phyloP scores from a whole-genome alignment of 2,113 vertebrate species.

The Strigops habroptila region DNA sequence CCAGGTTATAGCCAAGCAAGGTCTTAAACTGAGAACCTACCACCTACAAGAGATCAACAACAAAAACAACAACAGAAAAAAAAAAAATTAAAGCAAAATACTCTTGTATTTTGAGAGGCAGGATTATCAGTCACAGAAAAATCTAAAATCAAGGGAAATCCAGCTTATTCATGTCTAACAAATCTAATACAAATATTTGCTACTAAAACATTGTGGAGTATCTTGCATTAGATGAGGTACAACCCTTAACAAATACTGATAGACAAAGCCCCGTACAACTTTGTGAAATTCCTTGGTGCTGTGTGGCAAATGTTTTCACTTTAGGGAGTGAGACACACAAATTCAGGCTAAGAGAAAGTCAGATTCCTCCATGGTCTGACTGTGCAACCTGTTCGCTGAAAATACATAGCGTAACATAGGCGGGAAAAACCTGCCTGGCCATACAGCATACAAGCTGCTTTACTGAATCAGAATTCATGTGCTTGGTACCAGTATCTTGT shows the following conservation, averaged over 20 bases:
- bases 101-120: not conserved
- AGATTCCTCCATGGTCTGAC: not conserved
- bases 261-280: not conserved
- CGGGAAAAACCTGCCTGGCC: not conserved
- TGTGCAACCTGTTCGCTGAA: not conserved
- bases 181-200: not conserved
- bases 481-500: not conserved
- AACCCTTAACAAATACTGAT: not conserved
- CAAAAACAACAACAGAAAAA: not conserved
- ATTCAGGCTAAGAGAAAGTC: not conserved
- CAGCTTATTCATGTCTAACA: not conserved
- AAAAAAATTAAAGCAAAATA: not conserved
- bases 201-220: not conserved
- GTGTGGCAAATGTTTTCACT: not conserved
- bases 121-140: not conserved
- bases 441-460: not conserved
- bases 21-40: not conserved
- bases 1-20: not conserved
- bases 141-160: not conserved
- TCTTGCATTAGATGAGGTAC: not conserved
- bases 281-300: not conserved
- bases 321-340: not conserved
- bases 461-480: not conserved
- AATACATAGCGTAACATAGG: accelerated
- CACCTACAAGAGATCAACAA: not conserved